A percentile compares a stretch with the other conserved stretches of the same genome.
Evolutionary conservation across 1,140 invertebrate species (phyloP).

Genomic region (Danaus plexippus): DNA sequence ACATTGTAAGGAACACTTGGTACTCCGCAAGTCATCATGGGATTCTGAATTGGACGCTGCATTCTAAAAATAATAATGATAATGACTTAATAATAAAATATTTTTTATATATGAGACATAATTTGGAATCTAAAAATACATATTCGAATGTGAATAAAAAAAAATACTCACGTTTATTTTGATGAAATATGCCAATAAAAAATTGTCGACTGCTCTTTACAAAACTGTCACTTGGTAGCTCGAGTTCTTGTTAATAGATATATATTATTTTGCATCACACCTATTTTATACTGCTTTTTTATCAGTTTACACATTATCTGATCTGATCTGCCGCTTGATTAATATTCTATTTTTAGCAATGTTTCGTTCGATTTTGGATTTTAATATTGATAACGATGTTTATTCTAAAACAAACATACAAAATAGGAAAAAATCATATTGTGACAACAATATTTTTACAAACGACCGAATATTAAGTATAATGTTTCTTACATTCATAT

Average conservation of each 20-base stretch:
- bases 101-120: neutral
- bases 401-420: too few species aligned
- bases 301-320: slow-evolving; percentile 13
- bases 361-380: neutral
- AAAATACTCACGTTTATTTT: neutral
- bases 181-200: slow-evolving; percentile 4
- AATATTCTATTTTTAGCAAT: slow-evolving; percentile 10
- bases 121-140: neutral
- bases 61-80: slow-evolving; percentile 21
- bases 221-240: too few species aligned
- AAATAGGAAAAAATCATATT: too few species aligned
- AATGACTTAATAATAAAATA: neutral
- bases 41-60: slow-evolving; percentile 23
- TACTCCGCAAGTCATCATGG: slow-evolving; percentile 15
- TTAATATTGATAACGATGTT: too few species aligned
- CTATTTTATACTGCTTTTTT: slow-evolving; percentile 11
- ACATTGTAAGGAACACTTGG: slow-evolving; percentile 10
- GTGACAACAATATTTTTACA: too few species aligned
- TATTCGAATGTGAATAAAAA: neutral
- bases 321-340: slow-evolving; percentile 1
- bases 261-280: too few species aligned
- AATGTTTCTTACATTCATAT: too few species aligned
- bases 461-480: too few species aligned
- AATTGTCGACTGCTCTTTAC: neutral
- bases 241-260: too few species aligned